phyloP scores from a whole-genome alignment of 2,113 vertebrate genomes.

The Meleagris gallopavo region DNA sequence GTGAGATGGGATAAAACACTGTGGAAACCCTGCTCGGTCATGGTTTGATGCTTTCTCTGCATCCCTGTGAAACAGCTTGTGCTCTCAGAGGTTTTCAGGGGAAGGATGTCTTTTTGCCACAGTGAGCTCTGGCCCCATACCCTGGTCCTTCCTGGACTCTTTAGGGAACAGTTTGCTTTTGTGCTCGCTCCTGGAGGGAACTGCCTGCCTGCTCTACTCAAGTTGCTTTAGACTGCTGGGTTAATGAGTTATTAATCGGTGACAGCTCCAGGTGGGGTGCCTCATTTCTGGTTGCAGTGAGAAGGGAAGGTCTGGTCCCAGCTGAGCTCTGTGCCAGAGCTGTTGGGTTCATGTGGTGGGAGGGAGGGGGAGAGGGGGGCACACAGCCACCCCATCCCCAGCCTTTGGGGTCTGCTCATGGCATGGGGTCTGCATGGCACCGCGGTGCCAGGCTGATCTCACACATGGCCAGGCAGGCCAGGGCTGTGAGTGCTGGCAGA shows the following conservation, averaged over 20 bases:
- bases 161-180: background rate
- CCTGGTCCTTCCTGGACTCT: background rate
- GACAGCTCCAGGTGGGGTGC: background rate
- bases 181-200: background rate
- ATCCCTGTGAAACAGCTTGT: background rate
- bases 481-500: background rate
- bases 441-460: background rate
- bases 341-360: background rate
- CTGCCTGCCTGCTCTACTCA: background rate
- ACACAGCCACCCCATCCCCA: background rate
- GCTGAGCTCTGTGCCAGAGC: background rate
- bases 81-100: no score
- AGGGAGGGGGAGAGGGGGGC: no score
- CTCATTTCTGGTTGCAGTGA: background rate
- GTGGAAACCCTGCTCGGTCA: rapidly evolving
- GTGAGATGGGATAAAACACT: background rate
- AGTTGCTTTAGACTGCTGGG: background rate
- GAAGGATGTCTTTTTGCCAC: background rate
- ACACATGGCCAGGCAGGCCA: background rate
- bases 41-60: background rate
- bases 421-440: rapidly evolving
- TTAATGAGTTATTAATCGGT: background rate
- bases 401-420: background rate
- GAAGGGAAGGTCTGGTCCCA: background rate
- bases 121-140: background rate